Conservation (phyloP, 2,113 vertebrate genomes). For the Rostratula benghalensis region DNA sequence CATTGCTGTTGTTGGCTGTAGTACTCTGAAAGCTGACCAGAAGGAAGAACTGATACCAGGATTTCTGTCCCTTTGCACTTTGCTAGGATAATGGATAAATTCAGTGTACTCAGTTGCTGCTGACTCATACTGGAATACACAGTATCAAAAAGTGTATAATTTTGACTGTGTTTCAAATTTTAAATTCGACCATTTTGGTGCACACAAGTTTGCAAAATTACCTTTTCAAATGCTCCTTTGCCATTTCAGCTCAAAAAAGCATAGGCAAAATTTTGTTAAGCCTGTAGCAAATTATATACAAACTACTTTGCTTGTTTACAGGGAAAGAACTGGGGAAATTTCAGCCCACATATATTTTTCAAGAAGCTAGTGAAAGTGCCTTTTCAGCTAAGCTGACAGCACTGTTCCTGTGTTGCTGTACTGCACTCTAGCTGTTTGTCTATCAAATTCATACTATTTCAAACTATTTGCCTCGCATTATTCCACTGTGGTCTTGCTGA, state of each 20-base stretch:
- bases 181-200: neutral
- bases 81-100: neutral
- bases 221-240: neutral
- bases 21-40: neutral
- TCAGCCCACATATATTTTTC: neutral
- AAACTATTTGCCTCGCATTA: neutral
- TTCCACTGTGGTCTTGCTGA: neutral
- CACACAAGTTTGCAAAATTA: neutral
- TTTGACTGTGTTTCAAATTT: neutral
- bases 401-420: neutral
- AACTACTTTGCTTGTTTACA: neutral
- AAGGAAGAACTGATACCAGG: neutral
- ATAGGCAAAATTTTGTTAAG: neutral
- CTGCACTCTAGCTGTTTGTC: slow-evolving; percentile 40
- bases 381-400: neutral
- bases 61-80: neutral
- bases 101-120: neutral
- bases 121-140: neutral
- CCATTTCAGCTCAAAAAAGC: neutral
- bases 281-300: neutral
- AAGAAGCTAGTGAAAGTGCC: neutral
- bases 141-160: neutral
- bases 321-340: neutral
- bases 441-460: neutral
- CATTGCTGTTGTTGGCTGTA: neutral